Evolutionary conservation across 2,797 vertebrate genomes (phyloP).

Genomic region (Sarcoramphus papa): DNA sequence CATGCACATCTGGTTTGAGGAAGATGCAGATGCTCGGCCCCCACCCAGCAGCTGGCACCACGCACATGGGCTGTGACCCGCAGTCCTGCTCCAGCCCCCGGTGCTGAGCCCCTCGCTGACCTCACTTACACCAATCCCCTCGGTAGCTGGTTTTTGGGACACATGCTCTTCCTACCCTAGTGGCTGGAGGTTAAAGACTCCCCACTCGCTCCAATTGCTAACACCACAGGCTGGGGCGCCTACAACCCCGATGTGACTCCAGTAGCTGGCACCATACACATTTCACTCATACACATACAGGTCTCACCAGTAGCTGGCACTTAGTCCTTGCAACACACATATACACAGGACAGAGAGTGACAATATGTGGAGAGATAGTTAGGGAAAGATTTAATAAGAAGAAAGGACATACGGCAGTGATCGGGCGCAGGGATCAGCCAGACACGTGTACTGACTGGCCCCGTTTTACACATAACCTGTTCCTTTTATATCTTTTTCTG

Average conservation of each 20-base stretch:
- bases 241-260: not conserved
- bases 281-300: not conserved
- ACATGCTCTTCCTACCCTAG: not conserved
- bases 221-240: too few relatives aligned
- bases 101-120: too few relatives aligned
- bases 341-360: not conserved
- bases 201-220: too few relatives aligned
- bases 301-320: not conserved
- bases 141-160: not conserved
- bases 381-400: not conserved
- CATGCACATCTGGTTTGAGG: not conserved
- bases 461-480: not conserved
- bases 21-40: not conserved
- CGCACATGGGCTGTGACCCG: not conserved
- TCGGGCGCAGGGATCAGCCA: not conserved
- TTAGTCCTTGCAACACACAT: not conserved
- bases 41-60: not conserved
- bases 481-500: not conserved
- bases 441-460: fast-evolving
- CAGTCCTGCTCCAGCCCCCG: fast-evolving
- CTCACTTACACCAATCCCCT: too few relatives aligned
- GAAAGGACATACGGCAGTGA: not conserved
- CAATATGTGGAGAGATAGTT: not conserved
- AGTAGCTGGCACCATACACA: too few relatives aligned
- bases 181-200: too few relatives aligned